Base-by-base conservation (phyloP, 1,140 invertebrate genomes). In the Drosophila pruinosa region DNA sequence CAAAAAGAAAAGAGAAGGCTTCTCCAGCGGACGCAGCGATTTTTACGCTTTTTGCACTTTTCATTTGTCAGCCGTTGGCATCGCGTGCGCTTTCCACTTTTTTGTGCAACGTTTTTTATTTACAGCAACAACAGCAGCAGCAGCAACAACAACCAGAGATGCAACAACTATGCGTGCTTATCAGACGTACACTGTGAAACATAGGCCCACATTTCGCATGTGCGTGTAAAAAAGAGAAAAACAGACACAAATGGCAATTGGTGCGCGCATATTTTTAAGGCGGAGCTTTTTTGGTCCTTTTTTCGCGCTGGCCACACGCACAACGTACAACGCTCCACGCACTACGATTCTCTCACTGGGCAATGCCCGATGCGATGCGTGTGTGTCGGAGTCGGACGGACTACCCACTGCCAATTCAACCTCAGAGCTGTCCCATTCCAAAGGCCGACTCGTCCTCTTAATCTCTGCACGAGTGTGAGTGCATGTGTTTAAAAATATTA, bases 271-370 rank as follows among this genome's bases (percentile, higher is more conserved):
- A 89, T 88, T 90, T 90, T 90, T 89, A 90, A 90, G 88, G 88
- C 88, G 88, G 88, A 90, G 88, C 88, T 90, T 90, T 90, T 90
- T 90, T 90, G 88, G 79, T 85, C 77, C 89, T 90, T 90, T 90
- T 90, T 90, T 85, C 80, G 74, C 62, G 56, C 75, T 82, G 59
- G 67, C 52, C 75, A 48, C 70, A 79, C 77, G 74, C 76, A 80
- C 79, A 59, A 67, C 70, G 56, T 65, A 56, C 65, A 34, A 28
- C 43, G 41, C 54, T 41, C 22, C n/a, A 47, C 43, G n/a, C 22
- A 19, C 39, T 19, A 45, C 69, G 59, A 65, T 70, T 72, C 81
- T 76, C 76, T 76, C 72, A 73, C 72, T 85, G 80, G 80, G 75
- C 73, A 72, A 47, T 56, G 36, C 12, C 24, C 34, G 56, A 50